Conservation (phyloP, 2,888 invertebrate species). For the Drosophila testacea region DNA sequence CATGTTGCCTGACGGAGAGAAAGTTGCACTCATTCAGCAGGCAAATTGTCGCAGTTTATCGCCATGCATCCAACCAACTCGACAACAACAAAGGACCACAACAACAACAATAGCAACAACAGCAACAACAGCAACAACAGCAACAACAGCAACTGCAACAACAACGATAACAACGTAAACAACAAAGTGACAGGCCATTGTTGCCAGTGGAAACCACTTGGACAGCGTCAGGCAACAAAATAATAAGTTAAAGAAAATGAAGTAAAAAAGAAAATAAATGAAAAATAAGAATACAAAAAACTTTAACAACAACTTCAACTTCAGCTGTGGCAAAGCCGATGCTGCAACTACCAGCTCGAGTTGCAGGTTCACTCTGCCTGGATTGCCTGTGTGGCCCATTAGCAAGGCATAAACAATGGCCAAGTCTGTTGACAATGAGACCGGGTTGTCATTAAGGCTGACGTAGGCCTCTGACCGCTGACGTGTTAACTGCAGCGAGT, state of each 20-base stretch:
- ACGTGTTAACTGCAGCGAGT: constrained; percentile 75
- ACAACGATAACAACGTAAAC: constrained; percentile 14
- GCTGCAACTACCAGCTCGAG: constrained; percentile 1
- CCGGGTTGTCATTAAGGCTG: constrained; percentile 67
- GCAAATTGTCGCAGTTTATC: constrained; percentile 82
- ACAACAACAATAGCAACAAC: constrained; percentile 23
- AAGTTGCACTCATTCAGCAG: constrained; percentile 72
- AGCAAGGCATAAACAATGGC: constrained; percentile 69
- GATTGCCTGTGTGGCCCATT: constrained; percentile 44
- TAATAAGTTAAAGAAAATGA: constrained; percentile 39
- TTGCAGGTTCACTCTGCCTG: constrained; percentile 17
- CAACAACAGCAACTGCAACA: constrained; percentile 44
- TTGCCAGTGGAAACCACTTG: constrained; percentile 69
- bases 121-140: constrained; percentile 38
- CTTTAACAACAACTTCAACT: constrained; percentile 59
- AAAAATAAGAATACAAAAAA: constrained; percentile 25
- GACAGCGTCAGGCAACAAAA: constrained; percentile 49
- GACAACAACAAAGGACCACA: constrained; percentile 39
- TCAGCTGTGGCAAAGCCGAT: constrained; percentile 16
- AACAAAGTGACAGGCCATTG: constrained; percentile 46
- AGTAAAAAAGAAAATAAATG: constrained; percentile 36
- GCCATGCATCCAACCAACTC: constrained; percentile 59
- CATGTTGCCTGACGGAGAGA: constrained; percentile 45
- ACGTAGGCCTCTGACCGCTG: constrained; percentile 61
- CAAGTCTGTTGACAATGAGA: constrained; percentile 72